Conservation (phyloP, 1,140 invertebrate genomes). For the Hyles euphorbiae region DNA sequence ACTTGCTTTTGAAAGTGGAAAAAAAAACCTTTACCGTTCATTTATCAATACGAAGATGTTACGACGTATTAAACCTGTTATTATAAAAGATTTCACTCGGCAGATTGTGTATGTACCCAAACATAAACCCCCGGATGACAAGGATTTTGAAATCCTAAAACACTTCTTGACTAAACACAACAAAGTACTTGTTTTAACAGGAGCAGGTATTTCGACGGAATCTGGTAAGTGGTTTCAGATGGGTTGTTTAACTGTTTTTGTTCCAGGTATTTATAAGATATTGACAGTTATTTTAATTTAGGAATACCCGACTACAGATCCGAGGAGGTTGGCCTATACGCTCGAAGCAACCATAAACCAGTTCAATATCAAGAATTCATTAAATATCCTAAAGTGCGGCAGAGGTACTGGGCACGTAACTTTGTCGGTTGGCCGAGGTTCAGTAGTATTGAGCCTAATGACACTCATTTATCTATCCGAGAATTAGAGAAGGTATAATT, state of each 20-base stretch:
- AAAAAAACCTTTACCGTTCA: too few species aligned
- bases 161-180: conserved; percentile 79
- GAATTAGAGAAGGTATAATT: conserved; percentile 78
- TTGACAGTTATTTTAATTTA: conserved; percentile 31
- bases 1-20: too few species aligned
- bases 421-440: conserved; percentile 93
- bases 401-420: conserved; percentile 97
- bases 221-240: conserved; percentile 72
- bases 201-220: conserved; percentile 97
- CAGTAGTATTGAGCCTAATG: conserved; percentile 81
- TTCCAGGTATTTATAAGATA: too few species aligned
- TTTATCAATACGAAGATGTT: conserved; percentile 18
- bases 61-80: conserved; percentile 2
- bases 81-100: conserved; percentile 21
- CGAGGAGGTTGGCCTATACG: conserved; percentile 93
- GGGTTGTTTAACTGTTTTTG: too few species aligned
- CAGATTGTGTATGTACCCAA: conserved; percentile 81
- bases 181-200: conserved; percentile 87
- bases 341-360: conserved; percentile 87
- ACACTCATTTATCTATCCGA: conserved; percentile 78
- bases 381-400: conserved; percentile 79
- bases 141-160: conserved; percentile 79
- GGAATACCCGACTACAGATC: conserved; percentile 97
- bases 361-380: conserved; percentile 92
- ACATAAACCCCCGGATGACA: conserved; percentile 77